phyloP scores from a whole-genome alignment of 2,888 invertebrate species.

The Orchesella flavescens region DNA sequence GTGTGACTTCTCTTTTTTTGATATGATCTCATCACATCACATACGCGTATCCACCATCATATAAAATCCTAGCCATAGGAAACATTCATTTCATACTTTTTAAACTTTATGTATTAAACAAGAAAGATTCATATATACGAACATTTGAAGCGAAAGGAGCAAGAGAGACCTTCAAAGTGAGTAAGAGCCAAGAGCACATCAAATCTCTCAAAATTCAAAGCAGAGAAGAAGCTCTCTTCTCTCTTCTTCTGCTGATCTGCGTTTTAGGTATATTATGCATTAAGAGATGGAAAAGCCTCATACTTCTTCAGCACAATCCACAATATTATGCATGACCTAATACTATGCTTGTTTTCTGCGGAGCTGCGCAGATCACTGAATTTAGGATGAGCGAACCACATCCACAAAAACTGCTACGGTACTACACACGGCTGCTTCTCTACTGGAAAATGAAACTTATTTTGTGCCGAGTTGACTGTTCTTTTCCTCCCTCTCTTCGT shows the following conservation, averaged over 20 bases:
- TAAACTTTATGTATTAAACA: not conserved
- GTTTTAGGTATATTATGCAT: not conserved
- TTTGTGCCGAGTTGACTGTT: not conserved
- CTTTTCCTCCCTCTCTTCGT: not conserved
- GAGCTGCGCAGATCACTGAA: conserved; percentile 32
- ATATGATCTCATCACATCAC: not conserved
- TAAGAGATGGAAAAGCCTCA: not conserved
- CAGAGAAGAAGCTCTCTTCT: too few relatives aligned
- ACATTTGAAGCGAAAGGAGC: not conserved
- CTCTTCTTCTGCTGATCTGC: not conserved
- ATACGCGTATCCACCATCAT: too few relatives aligned
- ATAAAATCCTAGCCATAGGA: not conserved
- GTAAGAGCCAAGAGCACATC: not conserved
- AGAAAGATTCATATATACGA: not conserved
- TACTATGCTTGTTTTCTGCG: conserved; percentile 21
- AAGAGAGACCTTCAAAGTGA: not conserved
- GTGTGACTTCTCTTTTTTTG: too few relatives aligned
- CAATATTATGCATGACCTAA: conserved; percentile 19
- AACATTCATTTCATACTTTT: not conserved
- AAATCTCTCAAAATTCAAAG: not conserved
- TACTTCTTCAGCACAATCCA: not conserved
- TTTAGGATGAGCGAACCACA: conserved; percentile 1
- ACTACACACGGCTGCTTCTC: not conserved
- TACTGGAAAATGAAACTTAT: not conserved
- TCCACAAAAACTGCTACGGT: not conserved